A percentile compares a stretch with the other conserved stretches of the same genome.
phyloP scores from a whole-genome alignment of 2,888 invertebrate genomes.

The Tenthredo amoena region DNA sequence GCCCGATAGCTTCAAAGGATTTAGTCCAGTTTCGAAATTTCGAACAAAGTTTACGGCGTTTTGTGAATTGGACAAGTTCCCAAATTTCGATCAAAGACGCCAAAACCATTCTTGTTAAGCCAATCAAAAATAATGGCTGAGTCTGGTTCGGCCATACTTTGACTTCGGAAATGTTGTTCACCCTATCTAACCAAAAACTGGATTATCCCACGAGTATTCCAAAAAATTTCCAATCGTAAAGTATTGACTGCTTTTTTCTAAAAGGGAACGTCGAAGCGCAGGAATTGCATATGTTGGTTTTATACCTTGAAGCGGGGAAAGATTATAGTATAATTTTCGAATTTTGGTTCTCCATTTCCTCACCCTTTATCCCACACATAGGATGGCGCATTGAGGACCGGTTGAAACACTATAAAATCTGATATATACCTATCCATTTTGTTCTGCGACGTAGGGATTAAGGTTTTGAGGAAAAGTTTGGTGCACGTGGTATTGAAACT shows the following conservation, averaged over 20 bases:
- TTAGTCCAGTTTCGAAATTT: neutral
- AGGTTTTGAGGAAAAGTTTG: neutral
- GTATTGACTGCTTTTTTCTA: too few relatives aligned
- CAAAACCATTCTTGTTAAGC: neutral
- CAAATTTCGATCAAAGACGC: neutral
- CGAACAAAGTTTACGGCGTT: neutral
- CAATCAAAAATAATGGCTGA: neutral
- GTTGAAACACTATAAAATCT: neutral
- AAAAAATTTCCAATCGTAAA: too few relatives aligned
- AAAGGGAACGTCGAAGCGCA: neutral
- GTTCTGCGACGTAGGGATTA: neutral
- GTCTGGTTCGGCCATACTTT: too few relatives aligned
- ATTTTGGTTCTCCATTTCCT: neutral
- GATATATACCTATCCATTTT: neutral
- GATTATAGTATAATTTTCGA: neutral
- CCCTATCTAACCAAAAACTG: too few relatives aligned
- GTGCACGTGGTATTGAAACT: neutral
- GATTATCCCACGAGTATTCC: too few relatives aligned
- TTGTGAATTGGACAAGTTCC: neutral
- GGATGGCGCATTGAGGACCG: neutral
- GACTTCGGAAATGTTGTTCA: too few relatives aligned
- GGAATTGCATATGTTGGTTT: too few relatives aligned
- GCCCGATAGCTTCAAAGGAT: neutral
- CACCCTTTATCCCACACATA: neutral
- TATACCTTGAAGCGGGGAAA: too few relatives aligned